Evolutionary conservation across 2,888 invertebrate genomes (phyloP), one percentile per base, ranked within the genome.

Genomic region (Fabriciana adippe): DNA sequence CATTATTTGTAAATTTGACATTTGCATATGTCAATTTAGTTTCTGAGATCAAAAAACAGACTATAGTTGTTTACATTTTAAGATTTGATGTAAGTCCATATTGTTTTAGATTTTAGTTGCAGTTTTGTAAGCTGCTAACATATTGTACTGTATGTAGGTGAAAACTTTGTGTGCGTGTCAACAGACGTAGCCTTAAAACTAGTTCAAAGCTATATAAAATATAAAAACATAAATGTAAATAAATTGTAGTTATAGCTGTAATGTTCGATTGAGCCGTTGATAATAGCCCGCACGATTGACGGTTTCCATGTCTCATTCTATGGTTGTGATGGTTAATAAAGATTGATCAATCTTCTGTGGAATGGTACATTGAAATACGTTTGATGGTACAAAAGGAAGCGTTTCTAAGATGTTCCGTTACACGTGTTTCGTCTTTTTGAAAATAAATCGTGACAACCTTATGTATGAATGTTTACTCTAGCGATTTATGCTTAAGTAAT

Each of bases 151-250:
- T 86, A 85, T 82, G 72, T 79, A 87, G 86, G 82, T 75, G 78
- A 79, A 70, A 81, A 87, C 80, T 81, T 78, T 82, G 87, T 88
- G 88, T 88, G 88, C 84, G 86, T 89, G 86, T 88, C 86, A 82
- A 85, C 85, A 88, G 84, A 88, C 86, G 90, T 92, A 92, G 92
- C 92, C 92, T 92, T 92, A 92, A 86, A 89, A 89, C 88, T 92
- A 92, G 92, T 92, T 92, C 92, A 92, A 92, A 92, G 90, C 90
- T 92, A 90, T 85, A 85, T 84, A 81, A 86, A 82, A 79, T 79
- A 81, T 68, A 57, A 68, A 35, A 41, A 41, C 8, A 41, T 41
- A 41, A 53, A 91, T 82, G 91, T 90, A 90, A 79, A 81, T 77
- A 69, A 85, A 84, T 77, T 78, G 35, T 89, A 89, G 85, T 84